Percentiles rank a stretch among this genome's conserved stretches.
These are phyloP conservation scores for Zygogramma bicolorata DNA, from an alignment of 2,888 invertebrate genomes.

Conservation along the genomic window DNA sequence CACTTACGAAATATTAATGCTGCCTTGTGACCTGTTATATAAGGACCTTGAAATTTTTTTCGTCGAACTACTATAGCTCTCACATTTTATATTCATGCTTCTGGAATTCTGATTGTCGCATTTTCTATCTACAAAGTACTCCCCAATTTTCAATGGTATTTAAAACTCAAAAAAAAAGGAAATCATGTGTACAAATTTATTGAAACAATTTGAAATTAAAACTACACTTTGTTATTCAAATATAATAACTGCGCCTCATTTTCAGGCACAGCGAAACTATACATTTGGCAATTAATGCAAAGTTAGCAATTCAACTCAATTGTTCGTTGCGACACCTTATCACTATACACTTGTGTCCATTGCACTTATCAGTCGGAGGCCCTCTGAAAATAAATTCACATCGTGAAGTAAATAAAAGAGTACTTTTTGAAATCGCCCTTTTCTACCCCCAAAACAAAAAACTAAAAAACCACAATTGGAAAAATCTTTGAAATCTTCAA, in stretches of 20 bases:
- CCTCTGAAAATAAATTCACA: conserved; percentile 42
- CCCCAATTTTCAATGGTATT: too few relatives aligned
- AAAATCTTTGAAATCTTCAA: conserved; percentile 39
- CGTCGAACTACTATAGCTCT: too few relatives aligned
- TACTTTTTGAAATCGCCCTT: conserved; percentile 14
- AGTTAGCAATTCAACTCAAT: conserved; percentile 48
- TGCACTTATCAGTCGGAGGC: conserved; percentile 57
- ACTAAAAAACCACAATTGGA: conserved; percentile 30
- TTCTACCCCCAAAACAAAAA: conserved; percentile 24
- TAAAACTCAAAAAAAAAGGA: conserved; percentile 11
- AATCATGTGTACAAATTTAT: conserved; percentile 60
- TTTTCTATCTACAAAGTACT: too few relatives aligned
- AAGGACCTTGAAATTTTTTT: too few relatives aligned
- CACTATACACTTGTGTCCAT: conserved; percentile 57
- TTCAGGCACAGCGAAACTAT: conserved; percentile 53
- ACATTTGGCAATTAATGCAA: conserved; percentile 58
- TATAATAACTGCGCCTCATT: conserved; percentile 49
- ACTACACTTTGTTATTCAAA: conserved; percentile 55
- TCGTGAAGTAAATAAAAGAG: conserved; percentile 19
- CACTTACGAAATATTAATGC: too few relatives aligned
- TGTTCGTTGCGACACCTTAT: conserved; percentile 57
- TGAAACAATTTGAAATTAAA: conserved; percentile 59
- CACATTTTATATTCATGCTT: too few relatives aligned
- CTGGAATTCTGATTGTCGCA: too few relatives aligned
- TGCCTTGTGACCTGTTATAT: too few relatives aligned